Evolutionary conservation across 2,797 vertebrate genomes (phyloP), one percentile per base, ranked within the genome.

Genomic region (Myotis vivesi): DNA sequence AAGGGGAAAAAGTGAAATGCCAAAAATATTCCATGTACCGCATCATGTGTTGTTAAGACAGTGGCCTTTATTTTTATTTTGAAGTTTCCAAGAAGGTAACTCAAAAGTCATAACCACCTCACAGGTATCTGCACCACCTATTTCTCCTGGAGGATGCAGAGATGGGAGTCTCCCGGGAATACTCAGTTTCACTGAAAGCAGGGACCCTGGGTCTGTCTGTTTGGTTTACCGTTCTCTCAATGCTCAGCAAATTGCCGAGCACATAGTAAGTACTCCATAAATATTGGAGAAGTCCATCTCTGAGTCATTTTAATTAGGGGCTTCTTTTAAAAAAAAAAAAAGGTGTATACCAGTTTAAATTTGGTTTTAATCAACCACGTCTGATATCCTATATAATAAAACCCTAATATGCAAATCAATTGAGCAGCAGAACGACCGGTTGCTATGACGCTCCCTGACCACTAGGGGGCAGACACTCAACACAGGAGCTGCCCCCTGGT

Each of bases 241-340:
- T 23, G 25, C 49, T 62, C 59, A 59, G 22, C 71, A 83, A 59
- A 75, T 46, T 51, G 30, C 57, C 46, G 25, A 33, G 28, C 71
- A 66, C 38, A 0, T 19, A 36, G 16, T 30, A 76, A 86, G 33
- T 62, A 46, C 30, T 51, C 46, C 38, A 38, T 55, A 71, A 87
- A 82, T 82, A 85, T 41, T 51, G 49, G 41, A 88, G 81, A 53
- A 92, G 16, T 38, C 46, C 69, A 10, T 75, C 69, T 75, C 79
- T 64, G 71, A 44, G 28, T 57, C 41, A 87, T 91, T 81, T 91
- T 92, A 49, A 76, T 86, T 71, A 87, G 92, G 16, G 38, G 15
- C 5, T 95, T 19, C 38, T 90, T 57, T 57, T 5, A 64, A 72
- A 51, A 33, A 69, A 64, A 53, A 53, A 30, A 46, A 59, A 92